phyloP scores from a whole-genome alignment of 2,113 vertebrate species.

The Centropus bengalensis region DNA sequence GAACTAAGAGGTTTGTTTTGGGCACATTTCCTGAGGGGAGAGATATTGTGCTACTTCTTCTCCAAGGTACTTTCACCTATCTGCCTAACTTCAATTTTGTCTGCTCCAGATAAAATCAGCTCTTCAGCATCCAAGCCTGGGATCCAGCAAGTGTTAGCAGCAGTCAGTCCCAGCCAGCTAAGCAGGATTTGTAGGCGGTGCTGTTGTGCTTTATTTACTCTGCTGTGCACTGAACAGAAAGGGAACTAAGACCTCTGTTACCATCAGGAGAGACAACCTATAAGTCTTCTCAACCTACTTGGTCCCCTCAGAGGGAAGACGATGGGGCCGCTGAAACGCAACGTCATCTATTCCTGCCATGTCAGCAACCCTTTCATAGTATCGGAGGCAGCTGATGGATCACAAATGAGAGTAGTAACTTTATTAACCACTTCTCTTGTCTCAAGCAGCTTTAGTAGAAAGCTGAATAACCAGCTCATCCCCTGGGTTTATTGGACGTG shows the following conservation, averaged over 20 bases:
- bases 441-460: slow-evolving; percentile 4
- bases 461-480: background rate
- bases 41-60: background rate
- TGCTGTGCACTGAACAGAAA: background rate
- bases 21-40: background rate
- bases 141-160: background rate
- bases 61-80: background rate
- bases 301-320: background rate
- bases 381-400: background rate
- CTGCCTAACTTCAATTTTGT: background rate
- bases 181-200: background rate
- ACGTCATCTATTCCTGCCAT: slow-evolving; percentile 34
- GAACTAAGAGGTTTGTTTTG: background rate
- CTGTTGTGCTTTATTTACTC: background rate
- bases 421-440: slow-evolving; percentile 33
- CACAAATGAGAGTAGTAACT: slow-evolving; percentile 7
- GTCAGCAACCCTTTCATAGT: slow-evolving; percentile 10
- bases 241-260: background rate
- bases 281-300: background rate
- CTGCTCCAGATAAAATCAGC: background rate
- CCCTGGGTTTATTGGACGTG: background rate
- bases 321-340: slow-evolving; percentile 17
- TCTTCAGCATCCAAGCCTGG: background rate
- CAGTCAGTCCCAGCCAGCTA: background rate
- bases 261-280: background rate